These are phyloP conservation scores for Tineola bisselliella DNA, from an alignment of 2,888 invertebrate genomes.

Conservation along the genomic window DNA sequence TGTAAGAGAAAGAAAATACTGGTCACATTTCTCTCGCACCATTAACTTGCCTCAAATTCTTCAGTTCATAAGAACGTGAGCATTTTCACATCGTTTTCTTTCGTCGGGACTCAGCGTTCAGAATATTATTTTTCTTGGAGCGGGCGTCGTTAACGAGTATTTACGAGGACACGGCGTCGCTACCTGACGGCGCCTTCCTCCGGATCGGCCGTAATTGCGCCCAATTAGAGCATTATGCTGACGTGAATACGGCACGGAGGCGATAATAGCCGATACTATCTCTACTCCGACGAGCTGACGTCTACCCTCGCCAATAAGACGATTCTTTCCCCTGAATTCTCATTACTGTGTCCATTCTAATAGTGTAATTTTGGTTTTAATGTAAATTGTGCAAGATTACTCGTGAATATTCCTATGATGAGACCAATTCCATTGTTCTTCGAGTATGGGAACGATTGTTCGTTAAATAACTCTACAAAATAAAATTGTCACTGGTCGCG, in stretches of 20 bases:
- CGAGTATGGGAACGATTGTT: not conserved
- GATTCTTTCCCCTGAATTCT: conserved; percentile 48
- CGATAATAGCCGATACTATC: conserved; percentile 62
- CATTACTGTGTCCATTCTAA: conserved; percentile 29
- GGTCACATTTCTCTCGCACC: conserved; percentile 39
- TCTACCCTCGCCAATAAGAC: conserved; percentile 19
- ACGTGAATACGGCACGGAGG: conserved; percentile 62
- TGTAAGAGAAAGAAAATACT: conserved; percentile 34
- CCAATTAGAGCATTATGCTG: conserved; percentile 68
- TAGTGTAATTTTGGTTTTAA: not conserved
- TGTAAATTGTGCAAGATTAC: too few species aligned
- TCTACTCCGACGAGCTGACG: conserved; percentile 18
- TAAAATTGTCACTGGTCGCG: not conserved
- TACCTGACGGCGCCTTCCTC: conserved; percentile 59
- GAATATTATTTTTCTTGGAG: conserved; percentile 61
- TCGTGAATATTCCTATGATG: not conserved
- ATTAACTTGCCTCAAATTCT: conserved; percentile 49
- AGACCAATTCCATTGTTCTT: not conserved
- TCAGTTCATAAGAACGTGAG: conserved; percentile 46
- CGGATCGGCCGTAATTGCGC: conserved; percentile 60
- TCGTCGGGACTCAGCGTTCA: conserved; percentile 44
- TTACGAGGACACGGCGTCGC: conserved; percentile 58
- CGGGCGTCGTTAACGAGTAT: conserved; percentile 61
- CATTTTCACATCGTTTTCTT: conserved; percentile 49
- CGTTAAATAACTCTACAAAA: not conserved